Evolutionary conservation across 1,140 invertebrate genomes (phyloP).

Genomic region (Steinernema khuongi): DNA sequence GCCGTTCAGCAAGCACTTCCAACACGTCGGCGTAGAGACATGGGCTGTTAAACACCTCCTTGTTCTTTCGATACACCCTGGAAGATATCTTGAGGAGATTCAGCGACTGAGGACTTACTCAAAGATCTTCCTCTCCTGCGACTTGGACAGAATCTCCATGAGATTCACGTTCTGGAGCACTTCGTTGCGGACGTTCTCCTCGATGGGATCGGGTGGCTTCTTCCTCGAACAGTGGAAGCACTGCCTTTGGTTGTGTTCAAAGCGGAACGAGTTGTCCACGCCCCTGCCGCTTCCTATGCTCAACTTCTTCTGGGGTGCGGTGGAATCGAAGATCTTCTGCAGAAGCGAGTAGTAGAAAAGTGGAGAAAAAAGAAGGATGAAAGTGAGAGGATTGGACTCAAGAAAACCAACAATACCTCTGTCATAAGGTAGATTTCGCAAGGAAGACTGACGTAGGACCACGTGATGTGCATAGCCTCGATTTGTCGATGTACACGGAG

Average conservation of each 20-base stretch:
- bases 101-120: background rate
- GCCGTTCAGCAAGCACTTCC: background rate
- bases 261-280: background rate
- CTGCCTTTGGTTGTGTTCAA: background rate
- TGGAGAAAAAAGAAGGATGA: background rate
- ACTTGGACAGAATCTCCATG: background rate
- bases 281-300: background rate
- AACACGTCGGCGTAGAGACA: conserved; percentile 10
- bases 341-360: background rate
- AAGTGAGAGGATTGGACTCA: no score
- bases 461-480: background rate
- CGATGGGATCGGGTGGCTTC: background rate
- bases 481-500: background rate
- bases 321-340: background rate
- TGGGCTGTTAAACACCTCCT: background rate
- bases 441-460: background rate
- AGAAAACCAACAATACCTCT: background rate
- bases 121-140: background rate
- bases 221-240: conserved; percentile 3
- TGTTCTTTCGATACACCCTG: background rate
- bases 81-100: background rate
- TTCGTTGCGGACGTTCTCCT: background rate
- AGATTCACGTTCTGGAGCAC: background rate
- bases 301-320: background rate
- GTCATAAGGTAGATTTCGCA: background rate